A percentile compares a stretch with the other conserved stretches of the same genome.
phyloP scores from a whole-genome alignment of 2,797 vertebrate genomes.

The Arremon aurantiirostris region DNA sequence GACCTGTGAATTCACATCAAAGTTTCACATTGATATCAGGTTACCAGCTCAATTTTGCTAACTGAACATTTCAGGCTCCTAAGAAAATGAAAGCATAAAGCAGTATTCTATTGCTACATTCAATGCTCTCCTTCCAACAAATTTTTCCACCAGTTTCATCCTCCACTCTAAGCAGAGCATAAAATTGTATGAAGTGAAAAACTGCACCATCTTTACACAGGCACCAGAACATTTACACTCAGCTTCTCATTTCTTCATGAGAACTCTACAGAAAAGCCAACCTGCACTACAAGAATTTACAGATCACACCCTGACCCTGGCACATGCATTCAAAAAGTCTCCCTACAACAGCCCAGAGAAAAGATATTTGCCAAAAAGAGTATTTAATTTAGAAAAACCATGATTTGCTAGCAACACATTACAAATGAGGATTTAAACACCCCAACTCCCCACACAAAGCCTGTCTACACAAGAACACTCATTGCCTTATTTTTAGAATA shows the following conservation, averaged over 20 bases:
- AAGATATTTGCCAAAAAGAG: neutral
- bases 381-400: neutral
- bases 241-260: neutral
- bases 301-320: neutral
- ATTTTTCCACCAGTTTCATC: neutral
- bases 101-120: neutral
- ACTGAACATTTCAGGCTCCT: neutral
- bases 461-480: neutral
- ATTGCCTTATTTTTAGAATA: neutral
- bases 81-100: neutral
- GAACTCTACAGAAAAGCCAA: neutral
- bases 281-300: neutral
- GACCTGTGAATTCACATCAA: neutral
- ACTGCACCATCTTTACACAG: neutral
- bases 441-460: neutral
- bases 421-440: neutral
- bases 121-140: neutral
- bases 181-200: neutral
- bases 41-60: neutral
- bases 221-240: neutral
- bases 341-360: neutral
- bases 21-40: neutral
- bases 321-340: fast-evolving
- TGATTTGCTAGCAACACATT: fast-evolving
- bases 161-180: neutral